Evolutionary conservation across 2,888 invertebrate genomes (phyloP).

Genomic region (Tipula unca): DNA sequence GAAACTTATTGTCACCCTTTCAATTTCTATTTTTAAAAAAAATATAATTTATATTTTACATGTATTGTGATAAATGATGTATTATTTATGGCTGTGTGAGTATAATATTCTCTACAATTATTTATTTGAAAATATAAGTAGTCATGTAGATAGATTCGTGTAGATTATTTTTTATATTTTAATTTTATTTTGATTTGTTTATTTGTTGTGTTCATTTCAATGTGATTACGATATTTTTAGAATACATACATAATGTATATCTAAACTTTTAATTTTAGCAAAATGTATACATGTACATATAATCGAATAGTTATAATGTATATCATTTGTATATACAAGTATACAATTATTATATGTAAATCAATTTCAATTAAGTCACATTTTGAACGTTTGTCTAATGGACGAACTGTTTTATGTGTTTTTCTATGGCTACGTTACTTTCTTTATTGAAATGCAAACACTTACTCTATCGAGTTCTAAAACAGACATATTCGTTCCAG

Average conservation of each 20-base stretch:
- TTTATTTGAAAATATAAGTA: background rate
- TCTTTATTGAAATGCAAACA: background rate
- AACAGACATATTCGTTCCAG: background rate
- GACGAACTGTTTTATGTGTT: background rate
- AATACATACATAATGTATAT: background rate
- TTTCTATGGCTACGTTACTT: background rate
- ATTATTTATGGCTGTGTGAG: background rate
- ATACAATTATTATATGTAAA: too few relatives aligned
- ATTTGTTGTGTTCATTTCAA: background rate
- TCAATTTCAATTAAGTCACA: background rate
- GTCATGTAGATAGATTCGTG: background rate
- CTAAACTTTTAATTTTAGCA: background rate
- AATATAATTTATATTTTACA: background rate
- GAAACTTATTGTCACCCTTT: background rate
- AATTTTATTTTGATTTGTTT: background rate
- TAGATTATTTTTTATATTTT: background rate
- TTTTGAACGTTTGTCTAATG: background rate
- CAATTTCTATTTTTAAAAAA: slow-evolving; percentile 1
- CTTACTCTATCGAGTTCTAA: background rate
- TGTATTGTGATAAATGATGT: background rate
- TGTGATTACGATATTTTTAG: background rate
- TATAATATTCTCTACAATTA: background rate
- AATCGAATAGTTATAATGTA: background rate
- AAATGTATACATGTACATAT: background rate
- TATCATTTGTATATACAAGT: too few relatives aligned